Conservation (phyloP, 1,140 invertebrate species). For the Panulirus ornatus region DNA sequence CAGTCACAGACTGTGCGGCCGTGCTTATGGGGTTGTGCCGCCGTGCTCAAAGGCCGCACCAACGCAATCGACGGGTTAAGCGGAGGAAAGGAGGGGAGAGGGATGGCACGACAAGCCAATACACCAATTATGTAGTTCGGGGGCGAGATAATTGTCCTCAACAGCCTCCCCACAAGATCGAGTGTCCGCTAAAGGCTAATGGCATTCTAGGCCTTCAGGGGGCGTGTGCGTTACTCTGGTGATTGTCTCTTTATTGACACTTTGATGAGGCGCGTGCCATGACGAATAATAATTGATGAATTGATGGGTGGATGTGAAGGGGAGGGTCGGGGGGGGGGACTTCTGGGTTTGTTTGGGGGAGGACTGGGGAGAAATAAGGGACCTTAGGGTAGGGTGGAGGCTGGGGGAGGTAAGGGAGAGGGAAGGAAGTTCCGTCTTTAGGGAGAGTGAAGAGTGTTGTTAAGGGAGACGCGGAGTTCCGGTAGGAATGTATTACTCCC, state of each 20-base stretch:
- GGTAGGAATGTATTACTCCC: too few relatives aligned
- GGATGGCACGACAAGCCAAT: slow-evolving; percentile 26
- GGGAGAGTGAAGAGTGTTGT: neutral
- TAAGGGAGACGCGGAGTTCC: too few relatives aligned
- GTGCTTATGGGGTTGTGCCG: too few relatives aligned
- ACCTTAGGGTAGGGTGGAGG: neutral
- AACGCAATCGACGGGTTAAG: too few relatives aligned
- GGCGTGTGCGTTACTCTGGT: neutral
- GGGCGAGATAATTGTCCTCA: slow-evolving; percentile 7
- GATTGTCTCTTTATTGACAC: neutral
- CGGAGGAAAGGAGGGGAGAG: slow-evolving; percentile 5
- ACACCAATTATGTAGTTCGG: slow-evolving; percentile 47
- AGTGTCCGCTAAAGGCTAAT: neutral
- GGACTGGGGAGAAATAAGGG: neutral
- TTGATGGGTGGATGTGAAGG: neutral
- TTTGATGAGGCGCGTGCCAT: slow-evolving; percentile 39
- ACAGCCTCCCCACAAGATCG: neutral
- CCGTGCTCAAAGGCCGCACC: too few relatives aligned
- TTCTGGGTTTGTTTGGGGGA: neutral
- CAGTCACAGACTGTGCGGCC: too few relatives aligned
- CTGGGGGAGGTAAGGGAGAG: neutral
- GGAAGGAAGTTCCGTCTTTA: neutral
- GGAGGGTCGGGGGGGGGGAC: neutral
- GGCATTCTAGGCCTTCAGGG: neutral
- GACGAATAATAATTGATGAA: slow-evolving; percentile 36